A percentile compares a stretch with the other conserved stretches of the same genome.
These are phyloP conservation scores for Dryadula phaetusa DNA, from an alignment of 2,888 invertebrate species.

Conservation along the genomic window DNA sequence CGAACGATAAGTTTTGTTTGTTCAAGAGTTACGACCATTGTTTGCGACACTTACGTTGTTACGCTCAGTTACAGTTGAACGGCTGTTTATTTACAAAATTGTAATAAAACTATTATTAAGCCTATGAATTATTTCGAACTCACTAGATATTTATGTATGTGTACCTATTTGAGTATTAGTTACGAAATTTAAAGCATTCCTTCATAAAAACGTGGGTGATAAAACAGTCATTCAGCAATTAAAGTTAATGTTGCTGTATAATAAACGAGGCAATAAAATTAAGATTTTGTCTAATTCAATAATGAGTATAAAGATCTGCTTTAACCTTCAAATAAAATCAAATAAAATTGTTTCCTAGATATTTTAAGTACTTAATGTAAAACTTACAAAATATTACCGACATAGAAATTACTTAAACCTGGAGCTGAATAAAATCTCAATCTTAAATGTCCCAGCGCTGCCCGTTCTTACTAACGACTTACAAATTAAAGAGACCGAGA, in stretches of 20 bases:
- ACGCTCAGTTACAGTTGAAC: constrained; percentile 65
- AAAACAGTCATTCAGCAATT: constrained; percentile 39
- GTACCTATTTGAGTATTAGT: not conserved
- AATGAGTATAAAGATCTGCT: constrained; percentile 16
- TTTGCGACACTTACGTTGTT: constrained; percentile 78
- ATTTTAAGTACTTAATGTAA: not conserved
- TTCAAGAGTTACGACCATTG: constrained; percentile 78
- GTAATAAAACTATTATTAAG: constrained; percentile 70
- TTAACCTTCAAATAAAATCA: not conserved
- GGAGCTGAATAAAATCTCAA: constrained; percentile 67
- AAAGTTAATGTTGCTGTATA: constrained; percentile 37
- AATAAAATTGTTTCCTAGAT: not conserved
- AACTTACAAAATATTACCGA: constrained; percentile 42
- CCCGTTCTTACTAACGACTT: constrained; percentile 77
- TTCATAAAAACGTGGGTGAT: constrained; percentile 31
- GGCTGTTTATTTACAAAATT: constrained; percentile 67
- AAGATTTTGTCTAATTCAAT: constrained; percentile 33
- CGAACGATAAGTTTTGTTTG: constrained; percentile 78
- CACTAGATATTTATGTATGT: not conserved
- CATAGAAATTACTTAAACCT: constrained; percentile 47
- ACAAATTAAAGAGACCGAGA: constrained; percentile 82
- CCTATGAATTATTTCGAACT: constrained; percentile 53
- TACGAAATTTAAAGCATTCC: constrained; percentile 31
- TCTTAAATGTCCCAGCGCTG: constrained; percentile 62
- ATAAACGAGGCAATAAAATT: constrained; percentile 35